Evolutionary conservation across 2,797 vertebrate species (phyloP), one percentile per base, ranked within the genome.

Genomic region (Acanthiza pusilla): DNA sequence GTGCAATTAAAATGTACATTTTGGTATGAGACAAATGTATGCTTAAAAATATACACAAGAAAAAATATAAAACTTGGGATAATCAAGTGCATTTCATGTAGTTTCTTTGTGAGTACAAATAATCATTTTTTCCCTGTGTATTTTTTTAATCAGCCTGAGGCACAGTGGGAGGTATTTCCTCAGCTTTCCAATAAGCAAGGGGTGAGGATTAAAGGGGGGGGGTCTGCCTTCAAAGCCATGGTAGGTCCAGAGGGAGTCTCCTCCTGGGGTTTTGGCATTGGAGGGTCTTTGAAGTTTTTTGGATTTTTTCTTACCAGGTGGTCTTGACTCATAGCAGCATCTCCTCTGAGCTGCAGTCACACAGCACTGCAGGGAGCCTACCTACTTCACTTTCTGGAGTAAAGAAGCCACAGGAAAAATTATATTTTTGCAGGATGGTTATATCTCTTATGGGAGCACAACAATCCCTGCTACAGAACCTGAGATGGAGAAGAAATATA

Each of bases 281-380:
- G 91, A 97, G 78, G 53, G 79, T 88, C 97, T 98, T 98, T 98
- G 98, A 98, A 98, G 97, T 97, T 97, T 97, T 98, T 96, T 96
- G 94, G 95, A 95, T 98, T 98, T 97, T 97, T 62, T 51, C 97
- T 97, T 97, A 96, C 97, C 96, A 98, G 97, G 98, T 98, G 97
- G 97, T 97, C 97, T 96, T 94, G 86, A 81, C 40, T 87, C 95
- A 90, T 95, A 96, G 93, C 94, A 94, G 86, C 12, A 2, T 67
- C 63, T 97, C 91, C 55, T 80, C 92, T 87, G 95, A 97, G 97
- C 94, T 91, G 88, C 86, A 95, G 96, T 85, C 26, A 21, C 90
- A 55, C 53, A 83, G 94, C 95, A 82, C 96, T 13, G 95, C 95
- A 90, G 13, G 97, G 82, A 85, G 58, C 63, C 76, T 87, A 85